These are phyloP conservation scores for Rapana venosa DNA, from an alignment of 2,888 invertebrate genomes.

Conservation along the genomic window DNA sequence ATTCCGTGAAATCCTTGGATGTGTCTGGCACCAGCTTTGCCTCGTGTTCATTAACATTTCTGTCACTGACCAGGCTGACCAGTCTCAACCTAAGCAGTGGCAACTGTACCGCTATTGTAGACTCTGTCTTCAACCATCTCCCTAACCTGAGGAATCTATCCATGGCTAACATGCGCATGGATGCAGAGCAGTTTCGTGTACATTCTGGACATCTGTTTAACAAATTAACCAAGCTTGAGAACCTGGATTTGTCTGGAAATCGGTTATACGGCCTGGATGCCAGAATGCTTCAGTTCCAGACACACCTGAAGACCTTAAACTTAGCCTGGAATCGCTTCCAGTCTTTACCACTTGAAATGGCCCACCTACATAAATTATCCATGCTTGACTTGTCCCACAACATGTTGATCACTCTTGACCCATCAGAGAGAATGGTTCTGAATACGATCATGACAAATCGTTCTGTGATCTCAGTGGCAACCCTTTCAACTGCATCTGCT, in stretches of 20 bases:
- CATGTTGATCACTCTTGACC: not conserved
- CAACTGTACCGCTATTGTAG: not conserved
- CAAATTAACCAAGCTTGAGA: not conserved
- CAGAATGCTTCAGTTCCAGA: not conserved
- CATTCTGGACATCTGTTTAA: not conserved
- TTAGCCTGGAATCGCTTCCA: slow-evolving; percentile 5
- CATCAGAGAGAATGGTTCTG: not conserved
- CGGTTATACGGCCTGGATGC: not conserved
- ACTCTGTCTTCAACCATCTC: not conserved
- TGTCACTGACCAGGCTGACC: not conserved
- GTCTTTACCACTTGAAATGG: not conserved
- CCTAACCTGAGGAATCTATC: not conserved
- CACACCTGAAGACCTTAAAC: not conserved
- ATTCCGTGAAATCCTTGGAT: not conserved
- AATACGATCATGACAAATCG: not conserved
- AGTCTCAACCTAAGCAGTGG: not conserved
- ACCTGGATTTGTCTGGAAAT: slow-evolving; percentile 5
- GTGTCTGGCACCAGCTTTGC: slow-evolving; percentile 12
- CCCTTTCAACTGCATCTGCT: not conserved
- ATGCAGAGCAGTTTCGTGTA: not conserved
- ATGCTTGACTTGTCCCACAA: not conserved
- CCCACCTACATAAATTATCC: not conserved
- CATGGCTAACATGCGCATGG: slow-evolving; percentile 1
- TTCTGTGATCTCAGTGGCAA: not conserved
- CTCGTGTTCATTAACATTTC: not conserved